Evolutionary conservation across 2,113 vertebrate species (phyloP).

Genomic region (Macrotis lagotis): DNA sequence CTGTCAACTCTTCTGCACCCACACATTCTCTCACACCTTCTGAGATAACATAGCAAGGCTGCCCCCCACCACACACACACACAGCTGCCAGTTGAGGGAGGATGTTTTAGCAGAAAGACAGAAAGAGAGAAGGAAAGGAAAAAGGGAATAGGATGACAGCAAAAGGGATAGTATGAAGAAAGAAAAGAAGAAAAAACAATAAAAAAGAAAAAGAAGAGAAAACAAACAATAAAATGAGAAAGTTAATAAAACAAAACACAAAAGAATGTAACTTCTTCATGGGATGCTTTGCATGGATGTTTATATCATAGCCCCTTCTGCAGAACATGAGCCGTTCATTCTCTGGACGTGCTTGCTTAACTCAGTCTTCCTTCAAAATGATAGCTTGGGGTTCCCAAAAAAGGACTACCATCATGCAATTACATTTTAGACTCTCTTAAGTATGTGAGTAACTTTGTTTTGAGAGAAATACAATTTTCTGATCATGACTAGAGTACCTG

Average conservation of each 20-base stretch:
- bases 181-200: background rate
- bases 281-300: background rate
- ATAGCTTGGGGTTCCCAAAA: background rate
- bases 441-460: background rate
- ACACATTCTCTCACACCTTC: slow-evolving; percentile 66
- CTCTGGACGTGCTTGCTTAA: background rate
- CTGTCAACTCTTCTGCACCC: slow-evolving; percentile 68
- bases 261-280: background rate
- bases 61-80: background rate
- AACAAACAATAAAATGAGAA: background rate
- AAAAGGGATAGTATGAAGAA: background rate
- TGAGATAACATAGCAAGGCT: slow-evolving; percentile 7
- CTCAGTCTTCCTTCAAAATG: background rate
- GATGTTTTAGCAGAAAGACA: background rate
- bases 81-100: background rate
- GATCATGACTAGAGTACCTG: background rate
- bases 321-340: background rate
- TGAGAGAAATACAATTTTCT: background rate
- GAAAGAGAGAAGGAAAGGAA: background rate
- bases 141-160: too few relatives aligned
- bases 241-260: background rate
- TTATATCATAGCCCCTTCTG: background rate
- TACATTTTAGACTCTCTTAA: background rate
- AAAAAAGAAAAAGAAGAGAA: background rate
- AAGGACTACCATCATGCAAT: background rate